Percentiles rank a stretch among this genome's conserved stretches.
Evolutionary conservation across 2,888 invertebrate species (phyloP).

Genomic region (Odontocolon sp.): DNA sequence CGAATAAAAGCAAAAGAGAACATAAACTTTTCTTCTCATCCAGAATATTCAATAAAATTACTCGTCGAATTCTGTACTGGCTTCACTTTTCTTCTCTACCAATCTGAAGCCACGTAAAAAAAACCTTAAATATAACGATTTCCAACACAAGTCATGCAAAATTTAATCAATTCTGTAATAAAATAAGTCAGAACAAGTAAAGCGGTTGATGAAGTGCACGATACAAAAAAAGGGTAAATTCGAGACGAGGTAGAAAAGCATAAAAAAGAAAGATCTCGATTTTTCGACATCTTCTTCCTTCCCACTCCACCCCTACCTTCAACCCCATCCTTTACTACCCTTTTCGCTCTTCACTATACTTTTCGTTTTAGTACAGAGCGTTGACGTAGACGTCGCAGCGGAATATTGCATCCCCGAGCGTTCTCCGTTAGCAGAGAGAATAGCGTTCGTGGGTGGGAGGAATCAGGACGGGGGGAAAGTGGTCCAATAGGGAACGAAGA

Average conservation of each 20-base stretch:
- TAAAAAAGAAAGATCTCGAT: background rate
- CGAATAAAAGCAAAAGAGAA: too few relatives aligned
- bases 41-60: background rate
- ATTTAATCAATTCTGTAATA: too few relatives aligned
- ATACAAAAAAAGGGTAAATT: too few relatives aligned
- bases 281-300: background rate
- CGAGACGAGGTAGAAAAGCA: background rate
- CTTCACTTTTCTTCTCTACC: background rate
- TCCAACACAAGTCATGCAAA: too few relatives aligned
- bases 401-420: slow-evolving; percentile 39
- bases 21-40: background rate
- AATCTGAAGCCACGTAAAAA: background rate
- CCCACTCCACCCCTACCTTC: background rate
- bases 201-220: background rate
- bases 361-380: background rate
- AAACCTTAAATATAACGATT: background rate
- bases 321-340: background rate
- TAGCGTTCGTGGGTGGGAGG: too few relatives aligned
- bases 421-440: too few relatives aligned
- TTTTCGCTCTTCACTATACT: background rate
- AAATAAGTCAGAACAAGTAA: background rate
- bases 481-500: too few relatives aligned
- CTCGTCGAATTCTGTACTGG: background rate
- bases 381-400: slow-evolving; percentile 20
- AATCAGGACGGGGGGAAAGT: too few relatives aligned